These are phyloP conservation scores for Pithys albifrons DNA, from an alignment of 2,113 vertebrate species.

Conservation along the genomic window DNA sequence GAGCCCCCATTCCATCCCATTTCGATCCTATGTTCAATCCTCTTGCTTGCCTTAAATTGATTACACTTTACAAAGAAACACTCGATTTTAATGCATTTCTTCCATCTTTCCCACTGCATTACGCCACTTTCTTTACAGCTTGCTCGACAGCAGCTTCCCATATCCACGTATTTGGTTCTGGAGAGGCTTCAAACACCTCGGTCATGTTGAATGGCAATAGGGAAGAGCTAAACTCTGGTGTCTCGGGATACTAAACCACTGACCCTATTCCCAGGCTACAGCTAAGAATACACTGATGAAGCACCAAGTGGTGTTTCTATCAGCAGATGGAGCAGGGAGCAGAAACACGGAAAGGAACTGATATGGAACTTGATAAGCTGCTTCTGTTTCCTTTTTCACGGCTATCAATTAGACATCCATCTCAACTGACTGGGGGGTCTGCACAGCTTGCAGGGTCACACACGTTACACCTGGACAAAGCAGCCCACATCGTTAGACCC, in stretches of 20 bases:
- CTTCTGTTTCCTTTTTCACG: background rate
- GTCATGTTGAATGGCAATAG: background rate
- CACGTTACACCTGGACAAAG: background rate
- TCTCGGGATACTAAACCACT: background rate
- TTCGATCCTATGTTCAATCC: background rate
- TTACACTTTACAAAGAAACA: background rate
- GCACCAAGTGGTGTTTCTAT: background rate
- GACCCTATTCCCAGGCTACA: background rate
- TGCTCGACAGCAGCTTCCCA: background rate
- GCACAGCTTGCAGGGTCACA: background rate
- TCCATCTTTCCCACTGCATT: background rate
- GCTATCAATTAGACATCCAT: background rate
- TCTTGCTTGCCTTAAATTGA: background rate
- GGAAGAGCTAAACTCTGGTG: background rate
- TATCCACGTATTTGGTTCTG: fast-evolving
- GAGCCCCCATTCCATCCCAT: background rate
- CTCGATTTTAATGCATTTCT: background rate
- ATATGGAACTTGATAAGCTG: background rate
- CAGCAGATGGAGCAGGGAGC: background rate
- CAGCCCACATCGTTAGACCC: background rate
- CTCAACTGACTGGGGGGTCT: background rate
- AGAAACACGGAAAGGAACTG: background rate
- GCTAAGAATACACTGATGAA: background rate
- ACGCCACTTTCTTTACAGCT: background rate
- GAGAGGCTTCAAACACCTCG: background rate